phyloP scores from a whole-genome alignment of 2,888 invertebrate genomes.

The Cheilosia grossa region DNA sequence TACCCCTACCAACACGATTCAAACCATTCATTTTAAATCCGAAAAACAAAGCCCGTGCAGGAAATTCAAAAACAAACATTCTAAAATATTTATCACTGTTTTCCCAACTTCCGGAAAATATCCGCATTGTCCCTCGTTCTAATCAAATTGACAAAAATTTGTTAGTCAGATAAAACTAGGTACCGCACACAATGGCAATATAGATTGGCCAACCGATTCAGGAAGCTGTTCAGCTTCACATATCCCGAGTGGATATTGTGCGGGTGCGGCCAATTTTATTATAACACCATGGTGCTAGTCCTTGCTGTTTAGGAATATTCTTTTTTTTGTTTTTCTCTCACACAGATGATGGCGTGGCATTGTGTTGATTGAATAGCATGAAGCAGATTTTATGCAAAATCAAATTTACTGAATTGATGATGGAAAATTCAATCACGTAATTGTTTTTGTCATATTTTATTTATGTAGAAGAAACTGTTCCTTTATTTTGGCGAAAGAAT shows the following conservation, averaged over 20 bases:
- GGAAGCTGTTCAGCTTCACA: slow-evolving; percentile 45
- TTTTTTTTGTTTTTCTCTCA: slow-evolving; percentile 6
- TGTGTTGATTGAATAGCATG: slow-evolving; percentile 16
- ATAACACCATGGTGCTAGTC: slow-evolving; percentile 18
- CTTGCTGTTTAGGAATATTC: neutral
- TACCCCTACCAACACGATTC: slow-evolving; percentile 12
- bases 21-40: slow-evolving; percentile 12
- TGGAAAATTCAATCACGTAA: slow-evolving; percentile 56
- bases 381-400: slow-evolving; percentile 38
- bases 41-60: slow-evolving; percentile 25
- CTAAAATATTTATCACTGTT: slow-evolving; percentile 67
- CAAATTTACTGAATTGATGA: slow-evolving; percentile 40
- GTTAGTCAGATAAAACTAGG: slow-evolving; percentile 47
- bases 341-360: neutral
- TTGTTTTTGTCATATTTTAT: slow-evolving; percentile 37
- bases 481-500: neutral
- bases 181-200: slow-evolving; percentile 40
- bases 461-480: neutral
- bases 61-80: slow-evolving; percentile 51
- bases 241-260: slow-evolving; percentile 22
- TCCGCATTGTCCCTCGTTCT: slow-evolving; percentile 44
- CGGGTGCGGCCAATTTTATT: slow-evolving; percentile 22
- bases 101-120: slow-evolving; percentile 54
- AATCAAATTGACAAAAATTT: slow-evolving; percentile 71
- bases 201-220: slow-evolving; percentile 41